Percentiles rank a stretch among this genome's conserved stretches.
Evolutionary conservation across 2,888 invertebrate species (phyloP).

Genomic region (Dascillus cervinus): DNA sequence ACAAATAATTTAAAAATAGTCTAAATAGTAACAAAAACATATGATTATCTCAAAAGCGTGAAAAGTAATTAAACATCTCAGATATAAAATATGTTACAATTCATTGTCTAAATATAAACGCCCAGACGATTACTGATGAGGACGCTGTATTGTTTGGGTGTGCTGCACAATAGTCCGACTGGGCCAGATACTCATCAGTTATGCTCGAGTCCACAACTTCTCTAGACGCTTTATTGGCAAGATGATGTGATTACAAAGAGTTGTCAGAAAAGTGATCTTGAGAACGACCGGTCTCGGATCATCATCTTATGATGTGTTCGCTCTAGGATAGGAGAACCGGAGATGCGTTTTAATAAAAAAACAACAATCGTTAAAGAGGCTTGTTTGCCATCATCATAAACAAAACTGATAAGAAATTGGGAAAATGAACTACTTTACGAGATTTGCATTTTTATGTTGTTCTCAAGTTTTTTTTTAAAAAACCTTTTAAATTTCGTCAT

Average conservation of each 20-base stretch:
- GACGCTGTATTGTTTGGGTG: not conserved
- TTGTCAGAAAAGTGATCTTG: conserved; percentile 8
- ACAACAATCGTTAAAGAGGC: too few species aligned
- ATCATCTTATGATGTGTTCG: too few species aligned
- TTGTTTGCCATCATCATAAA: too few species aligned
- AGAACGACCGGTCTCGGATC: not conserved
- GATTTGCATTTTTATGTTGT: too few species aligned
- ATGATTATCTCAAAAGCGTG: conserved; percentile 4
- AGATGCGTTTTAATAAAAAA: too few species aligned
- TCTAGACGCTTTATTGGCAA: conserved; percentile 7
- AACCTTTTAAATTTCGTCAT: too few species aligned
- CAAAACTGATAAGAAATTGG: too few species aligned
- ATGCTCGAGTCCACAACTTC: conserved; percentile 2
- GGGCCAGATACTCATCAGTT: conserved; percentile 5
- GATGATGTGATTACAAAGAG: conserved; percentile 8
- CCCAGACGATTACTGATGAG: not conserved
- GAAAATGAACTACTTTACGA: too few species aligned
- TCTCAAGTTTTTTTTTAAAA: too few species aligned
- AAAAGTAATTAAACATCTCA: conserved; percentile 11
- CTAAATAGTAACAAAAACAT: too few species aligned
- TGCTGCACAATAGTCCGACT: not conserved
- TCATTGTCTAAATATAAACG: conserved; percentile 4
- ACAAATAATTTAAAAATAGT: too few species aligned
- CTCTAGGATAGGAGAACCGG: too few species aligned
- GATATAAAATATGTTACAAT: conserved; percentile 8